Conservation (phyloP, 2,113 vertebrate genomes). For the Ptyas mucosa region DNA sequence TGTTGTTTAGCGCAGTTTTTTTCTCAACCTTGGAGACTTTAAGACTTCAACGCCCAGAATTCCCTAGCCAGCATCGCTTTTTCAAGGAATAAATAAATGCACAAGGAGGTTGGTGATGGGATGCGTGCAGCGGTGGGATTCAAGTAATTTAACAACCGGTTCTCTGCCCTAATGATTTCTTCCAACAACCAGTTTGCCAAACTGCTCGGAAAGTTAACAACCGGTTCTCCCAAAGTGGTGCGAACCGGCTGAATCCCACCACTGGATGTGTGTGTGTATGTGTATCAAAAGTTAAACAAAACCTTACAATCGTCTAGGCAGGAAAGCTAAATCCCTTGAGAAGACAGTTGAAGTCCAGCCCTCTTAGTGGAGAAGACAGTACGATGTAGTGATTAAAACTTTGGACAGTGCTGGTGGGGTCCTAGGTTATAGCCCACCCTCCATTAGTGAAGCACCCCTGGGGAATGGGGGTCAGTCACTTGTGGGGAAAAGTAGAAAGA, state of each 20-base stretch:
- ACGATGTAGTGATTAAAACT: background rate
- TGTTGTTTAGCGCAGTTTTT: background rate
- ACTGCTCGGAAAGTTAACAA: too few relatives aligned
- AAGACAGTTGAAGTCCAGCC: background rate
- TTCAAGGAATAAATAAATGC: background rate
- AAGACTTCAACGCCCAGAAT: background rate
- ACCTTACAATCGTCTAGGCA: background rate
- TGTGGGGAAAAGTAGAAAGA: background rate
- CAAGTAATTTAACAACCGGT: too few relatives aligned
- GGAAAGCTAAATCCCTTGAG: background rate
- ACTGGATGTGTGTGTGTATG: too few relatives aligned
- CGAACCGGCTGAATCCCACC: too few relatives aligned
- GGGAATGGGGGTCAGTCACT: too few relatives aligned
- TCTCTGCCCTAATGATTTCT: too few relatives aligned
- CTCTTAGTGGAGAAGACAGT: background rate
- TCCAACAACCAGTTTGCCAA: too few relatives aligned
- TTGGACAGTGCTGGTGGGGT: too few relatives aligned
- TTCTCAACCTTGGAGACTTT: background rate
- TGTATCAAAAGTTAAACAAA: background rate
- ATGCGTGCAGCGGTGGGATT: too few relatives aligned
- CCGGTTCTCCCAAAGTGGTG: too few relatives aligned
- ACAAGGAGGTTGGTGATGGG: background rate
- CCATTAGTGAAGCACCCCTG: too few relatives aligned
- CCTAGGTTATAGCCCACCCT: too few relatives aligned
- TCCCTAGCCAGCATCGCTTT: background rate